Conservation (phyloP, 2,797 vertebrate genomes). For the Muscicapa striata region DNA sequence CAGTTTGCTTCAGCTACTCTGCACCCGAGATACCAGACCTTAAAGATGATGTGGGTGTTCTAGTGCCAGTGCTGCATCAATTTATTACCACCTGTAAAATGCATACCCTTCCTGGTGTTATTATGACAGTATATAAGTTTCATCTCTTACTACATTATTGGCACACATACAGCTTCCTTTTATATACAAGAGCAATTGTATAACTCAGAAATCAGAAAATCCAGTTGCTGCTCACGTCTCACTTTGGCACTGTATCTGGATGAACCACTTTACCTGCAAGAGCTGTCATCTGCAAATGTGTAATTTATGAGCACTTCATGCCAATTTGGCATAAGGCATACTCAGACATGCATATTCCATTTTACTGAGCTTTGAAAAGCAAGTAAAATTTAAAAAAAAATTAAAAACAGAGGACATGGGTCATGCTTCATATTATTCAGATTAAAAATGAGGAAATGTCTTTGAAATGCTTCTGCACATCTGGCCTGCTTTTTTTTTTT, state of each 20-base stretch:
- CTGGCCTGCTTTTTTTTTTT: not conserved
- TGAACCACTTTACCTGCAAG: not conserved
- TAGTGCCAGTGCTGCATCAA: not conserved
- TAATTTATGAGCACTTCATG: constrained; percentile 18
- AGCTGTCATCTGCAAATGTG: not conserved
- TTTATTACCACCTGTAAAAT: not conserved
- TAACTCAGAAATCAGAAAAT: constrained; percentile 14
- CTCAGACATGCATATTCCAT: not conserved
- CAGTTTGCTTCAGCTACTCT: not conserved
- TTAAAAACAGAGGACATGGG: not conserved
- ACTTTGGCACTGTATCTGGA: not conserved
- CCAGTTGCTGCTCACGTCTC: not conserved
- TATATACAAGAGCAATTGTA: not conserved
- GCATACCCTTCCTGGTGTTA: not conserved
- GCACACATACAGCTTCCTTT: not conserved
- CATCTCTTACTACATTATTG: not conserved
- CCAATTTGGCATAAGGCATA: not conserved
- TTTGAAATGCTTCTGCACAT: not conserved
- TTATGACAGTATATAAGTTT: not conserved
- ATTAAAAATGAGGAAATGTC: not conserved
- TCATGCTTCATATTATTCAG: not conserved
- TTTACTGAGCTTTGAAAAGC: not conserved
- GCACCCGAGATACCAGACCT: not conserved
- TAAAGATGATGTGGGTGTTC: not conserved
- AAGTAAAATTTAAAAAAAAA: not conserved